phyloP scores from a whole-genome alignment of 2,888 invertebrate species.

The Caenorhabditis afra region DNA sequence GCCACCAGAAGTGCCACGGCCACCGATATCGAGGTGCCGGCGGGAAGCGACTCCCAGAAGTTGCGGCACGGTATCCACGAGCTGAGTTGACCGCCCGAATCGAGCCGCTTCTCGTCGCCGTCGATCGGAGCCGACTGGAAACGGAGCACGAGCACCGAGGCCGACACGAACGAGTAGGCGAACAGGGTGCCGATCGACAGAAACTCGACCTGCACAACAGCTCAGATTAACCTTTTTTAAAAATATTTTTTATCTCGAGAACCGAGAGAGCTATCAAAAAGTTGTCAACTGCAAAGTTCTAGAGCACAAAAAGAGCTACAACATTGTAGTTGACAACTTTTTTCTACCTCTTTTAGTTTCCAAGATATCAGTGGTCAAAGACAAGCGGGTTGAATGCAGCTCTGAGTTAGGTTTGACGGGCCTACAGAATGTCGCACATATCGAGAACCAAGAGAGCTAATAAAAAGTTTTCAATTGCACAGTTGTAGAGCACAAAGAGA shows the following conservation, averaged over 20 bases:
- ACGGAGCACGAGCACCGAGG: slow-evolving; percentile 79
- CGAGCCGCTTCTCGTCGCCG: slow-evolving; percentile 54
- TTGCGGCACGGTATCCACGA: slow-evolving; percentile 61
- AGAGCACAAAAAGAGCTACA: neutral
- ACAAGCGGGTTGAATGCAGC: too few relatives aligned
- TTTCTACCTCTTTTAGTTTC: neutral
- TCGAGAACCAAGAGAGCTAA: too few relatives aligned
- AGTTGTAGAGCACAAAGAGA: too few relatives aligned
- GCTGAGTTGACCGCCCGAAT: slow-evolving; percentile 60
- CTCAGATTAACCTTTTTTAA: too few relatives aligned
- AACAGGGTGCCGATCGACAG: slow-evolving; percentile 79
- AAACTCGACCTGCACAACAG: slow-evolving; percentile 76
- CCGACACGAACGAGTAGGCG: slow-evolving; percentile 71
- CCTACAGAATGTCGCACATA: too few relatives aligned
- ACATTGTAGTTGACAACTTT: neutral
- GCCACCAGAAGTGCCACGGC: slow-evolving; percentile 52
- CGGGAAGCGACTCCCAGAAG: slow-evolving; percentile 54
- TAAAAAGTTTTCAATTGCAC: too few relatives aligned
- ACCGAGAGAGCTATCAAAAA: neutral
- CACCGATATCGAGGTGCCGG: slow-evolving; percentile 53
- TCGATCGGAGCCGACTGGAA: slow-evolving; percentile 71
- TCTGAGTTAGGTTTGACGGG: too few relatives aligned
- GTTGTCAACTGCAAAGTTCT: slow-evolving; percentile 1
- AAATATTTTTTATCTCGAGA: slow-evolving; percentile 5
- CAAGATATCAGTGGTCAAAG: neutral